Percentiles rank a stretch among this genome's conserved stretches.
These are phyloP conservation scores for Lepidothrix coronata DNA, from an alignment of 2,113 vertebrate species.

Conservation along the genomic window DNA sequence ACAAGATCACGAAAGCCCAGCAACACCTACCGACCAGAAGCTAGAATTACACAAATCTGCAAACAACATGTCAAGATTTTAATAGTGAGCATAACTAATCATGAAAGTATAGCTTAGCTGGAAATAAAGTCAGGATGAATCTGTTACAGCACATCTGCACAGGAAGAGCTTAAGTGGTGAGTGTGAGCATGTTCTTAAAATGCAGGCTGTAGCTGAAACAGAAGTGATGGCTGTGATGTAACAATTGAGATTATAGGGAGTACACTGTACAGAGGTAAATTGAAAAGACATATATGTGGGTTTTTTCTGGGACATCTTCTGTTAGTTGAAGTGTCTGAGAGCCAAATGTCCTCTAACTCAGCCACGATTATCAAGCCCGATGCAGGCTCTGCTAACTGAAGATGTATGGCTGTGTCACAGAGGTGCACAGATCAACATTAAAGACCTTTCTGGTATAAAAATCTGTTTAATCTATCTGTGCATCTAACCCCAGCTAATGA, in stretches of 20 bases:
- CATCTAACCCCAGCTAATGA: background rate
- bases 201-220: background rate
- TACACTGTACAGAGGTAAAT: background rate
- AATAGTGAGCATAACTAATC: background rate
- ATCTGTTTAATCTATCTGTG: background rate
- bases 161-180: background rate
- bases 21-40: background rate
- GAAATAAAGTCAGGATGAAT: background rate
- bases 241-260: background rate
- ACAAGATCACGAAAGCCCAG: background rate
- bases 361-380: background rate
- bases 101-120: background rate
- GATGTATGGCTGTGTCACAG: background rate
- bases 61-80: background rate
- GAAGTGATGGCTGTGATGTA: background rate
- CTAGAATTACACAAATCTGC: background rate
- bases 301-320: background rate
- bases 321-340: background rate
- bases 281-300: background rate
- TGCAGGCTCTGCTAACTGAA: background rate
- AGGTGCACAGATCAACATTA: background rate
- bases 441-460: background rate
- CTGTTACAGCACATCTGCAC: background rate
- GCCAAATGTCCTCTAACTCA: background rate
- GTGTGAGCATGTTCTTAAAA: background rate